Base-by-base conservation (phyloP, 2,113 vertebrate species). In the Etheostoma cragini region DNA sequence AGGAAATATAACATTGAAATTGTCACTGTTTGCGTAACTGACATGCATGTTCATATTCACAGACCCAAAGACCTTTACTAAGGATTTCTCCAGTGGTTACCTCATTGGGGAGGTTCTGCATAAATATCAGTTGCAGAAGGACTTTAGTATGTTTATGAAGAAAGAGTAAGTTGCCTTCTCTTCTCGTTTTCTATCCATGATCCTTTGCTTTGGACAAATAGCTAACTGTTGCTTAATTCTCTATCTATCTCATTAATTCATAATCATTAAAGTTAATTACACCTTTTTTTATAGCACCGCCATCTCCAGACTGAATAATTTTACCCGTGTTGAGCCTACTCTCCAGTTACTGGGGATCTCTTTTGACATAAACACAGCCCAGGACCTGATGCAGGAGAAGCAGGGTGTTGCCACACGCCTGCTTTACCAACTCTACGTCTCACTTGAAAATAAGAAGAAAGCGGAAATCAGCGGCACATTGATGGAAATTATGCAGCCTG, bases 81-180 rank as follows among this genome's bases (percentile, higher is more conserved):
- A 93, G 84, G 95, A 95, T 33, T 98, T 99, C 94, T 94, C 96
- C 49, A 97, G 66, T 61, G 98, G 98, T 22, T 99, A 97, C 76
- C 95, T 99, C 0, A 94, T 99, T 73, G 98, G 98, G 82, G 97
- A 99, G 89, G 90, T 99, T 75, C 93, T 99, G 4, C 85, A 96
- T 85, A 98, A 96, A 90, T 97, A 97, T 5, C 94, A 97, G 72
- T 92, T 99, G 79, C 97, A 98, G 80, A 92, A 96, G 76, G 97
- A 99, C 81, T 98, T 99, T 89, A 88, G 89, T 33, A 85, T 95
- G 47, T 99, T 99, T 93, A 96, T 95, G 56, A 96, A 95, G 72
- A 97, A 93, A 94, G 97, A 96, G 98, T 99, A 86, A 92, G 95
- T 95, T 73, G 1, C 3, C 10, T 3, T 57, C 11, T 52, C 15